A percentile compares a stretch with the other conserved stretches of the same genome.
phyloP scores from a whole-genome alignment of 2,113 vertebrate species.

The Glaucidium brasilianum region DNA sequence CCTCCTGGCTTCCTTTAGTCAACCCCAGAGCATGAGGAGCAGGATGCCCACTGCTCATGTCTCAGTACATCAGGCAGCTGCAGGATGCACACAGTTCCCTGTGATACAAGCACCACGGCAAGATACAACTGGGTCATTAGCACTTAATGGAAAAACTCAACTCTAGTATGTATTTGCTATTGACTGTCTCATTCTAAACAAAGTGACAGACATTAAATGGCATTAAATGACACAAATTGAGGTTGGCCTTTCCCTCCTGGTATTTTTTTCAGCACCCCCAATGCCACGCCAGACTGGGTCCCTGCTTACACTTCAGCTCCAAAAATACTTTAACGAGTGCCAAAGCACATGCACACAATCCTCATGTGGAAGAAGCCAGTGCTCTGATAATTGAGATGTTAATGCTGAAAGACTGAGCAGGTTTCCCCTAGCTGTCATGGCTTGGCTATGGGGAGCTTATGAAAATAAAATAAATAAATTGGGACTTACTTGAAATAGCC shows the following conservation, averaged over 20 bases:
- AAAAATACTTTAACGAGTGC: background rate
- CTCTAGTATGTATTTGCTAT: background rate
- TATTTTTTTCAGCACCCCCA: background rate
- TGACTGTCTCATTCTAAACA: background rate
- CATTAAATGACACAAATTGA: background rate
- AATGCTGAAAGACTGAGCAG: background rate
- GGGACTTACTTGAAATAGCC: background rate
- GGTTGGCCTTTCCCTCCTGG: background rate
- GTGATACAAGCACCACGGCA: fast-evolving
- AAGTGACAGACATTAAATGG: background rate
- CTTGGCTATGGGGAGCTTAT: background rate
- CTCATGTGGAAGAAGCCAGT: background rate
- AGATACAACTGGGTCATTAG: background rate
- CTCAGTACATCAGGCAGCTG: background rate
- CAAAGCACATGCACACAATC: background rate
- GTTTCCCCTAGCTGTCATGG: background rate
- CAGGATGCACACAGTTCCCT: background rate
- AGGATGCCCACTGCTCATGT: background rate
- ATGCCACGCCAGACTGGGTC: background rate
- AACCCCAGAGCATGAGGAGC: background rate
- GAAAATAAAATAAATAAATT: background rate
- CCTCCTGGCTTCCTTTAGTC: background rate
- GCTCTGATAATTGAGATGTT: background rate
- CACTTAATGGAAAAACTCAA: background rate
- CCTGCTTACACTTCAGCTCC: background rate